Evolutionary conservation across 64 coral and sea anemone species (phyloP).

Genomic region (Astreopora myriophthalma): DNA sequence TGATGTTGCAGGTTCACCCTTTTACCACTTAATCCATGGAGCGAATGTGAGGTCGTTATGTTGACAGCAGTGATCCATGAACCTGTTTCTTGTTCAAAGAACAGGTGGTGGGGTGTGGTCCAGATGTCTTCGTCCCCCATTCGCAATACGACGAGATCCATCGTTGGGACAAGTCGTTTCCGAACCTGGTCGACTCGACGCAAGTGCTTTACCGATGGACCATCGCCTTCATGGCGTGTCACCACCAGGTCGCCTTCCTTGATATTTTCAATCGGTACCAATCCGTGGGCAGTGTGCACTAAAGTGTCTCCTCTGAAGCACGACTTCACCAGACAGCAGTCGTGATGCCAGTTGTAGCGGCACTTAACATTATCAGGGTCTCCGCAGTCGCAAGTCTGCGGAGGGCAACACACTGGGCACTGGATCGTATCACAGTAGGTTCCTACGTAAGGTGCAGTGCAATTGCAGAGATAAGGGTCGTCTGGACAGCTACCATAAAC

Average conservation of each 20-base stretch:
- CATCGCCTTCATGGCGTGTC: conserved; percentile 78
- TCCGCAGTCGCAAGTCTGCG: conserved; percentile 85
- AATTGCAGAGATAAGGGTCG: conserved; percentile 20
- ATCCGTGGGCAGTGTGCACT: conserved; percentile 74
- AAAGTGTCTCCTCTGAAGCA: conserved; percentile 89
- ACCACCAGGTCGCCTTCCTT: conserved; percentile 83
- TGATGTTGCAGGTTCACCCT: conserved; percentile 53
- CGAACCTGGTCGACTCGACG: conserved; percentile 74
- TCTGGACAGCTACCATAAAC: conserved; percentile 54
- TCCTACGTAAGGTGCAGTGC: conserved; percentile 53
- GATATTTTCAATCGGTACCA: conserved; percentile 73
- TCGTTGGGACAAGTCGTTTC: conserved; percentile 50
- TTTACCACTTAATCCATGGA: conserved; percentile 69
- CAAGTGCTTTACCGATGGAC: conserved; percentile 52
- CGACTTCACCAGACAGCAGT: conserved; percentile 87
- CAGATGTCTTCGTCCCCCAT: conserved; percentile 70
- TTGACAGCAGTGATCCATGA: conserved; percentile 69
- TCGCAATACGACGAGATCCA: conserved; percentile 66
- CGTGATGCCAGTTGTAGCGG: conserved; percentile 71
- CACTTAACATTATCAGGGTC: conserved; percentile 16
- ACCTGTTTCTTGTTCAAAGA: conserved; percentile 44
- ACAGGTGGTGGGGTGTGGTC: conserved; percentile 73
- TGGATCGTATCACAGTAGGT: conserved; percentile 76
- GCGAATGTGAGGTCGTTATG: conserved; percentile 50
- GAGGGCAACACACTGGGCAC: conserved; percentile 89